Evolutionary conservation across 2,888 invertebrate species (phyloP), one percentile per base, ranked within the genome.

Genomic region (Malacosoma neustria): DNA sequence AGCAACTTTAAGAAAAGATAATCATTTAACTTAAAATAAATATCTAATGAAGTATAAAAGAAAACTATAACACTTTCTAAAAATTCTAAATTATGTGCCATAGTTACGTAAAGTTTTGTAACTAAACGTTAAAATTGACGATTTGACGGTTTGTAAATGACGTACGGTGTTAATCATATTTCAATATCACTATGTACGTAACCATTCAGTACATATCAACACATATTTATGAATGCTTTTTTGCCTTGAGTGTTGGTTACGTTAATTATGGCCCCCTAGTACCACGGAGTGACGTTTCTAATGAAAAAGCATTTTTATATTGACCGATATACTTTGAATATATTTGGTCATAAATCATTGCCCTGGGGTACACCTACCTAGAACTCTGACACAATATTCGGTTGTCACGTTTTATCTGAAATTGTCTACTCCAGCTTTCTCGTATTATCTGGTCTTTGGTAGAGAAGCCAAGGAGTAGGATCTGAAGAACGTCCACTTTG

Each of bases 181-280:
- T 38, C 6, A 15, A 32, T 49, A 45, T 55, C 51, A 42, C 55
- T 52, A 50, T 56, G 48, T 48, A 46, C 42, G 5, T 22, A 7
- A 22, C 5, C 22, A 22, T 22, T 22, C 22, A 22, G 22, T 22
- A 7, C 22, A 22, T 22, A 22, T 22, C 9, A 22, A 22, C 22
- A 7, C 22, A 22, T 22, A 22, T 22, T 22, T 4, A 22, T 22
- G 22, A 22, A 22, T 4, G 22, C 22, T 22, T 9, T 22, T 9
- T 22, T 22, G 3, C 22, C 22, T 22, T 22, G 22, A 22, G 9
- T 22, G 9, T 22, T 22, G 5, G 22, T 22, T 22, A 22, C 9
- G 22, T 9, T 22, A 22, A 1, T 22, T 22, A 22, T 22, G 22
- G 7, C 22, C 22, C 7, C 22, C 3, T 4, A 22, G 22, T 22